Percentiles rank a stretch among this genome's conserved stretches.
These are phyloP conservation scores for Phocoena sinus DNA, from an alignment of 2,113 vertebrate genomes.

Conservation along the genomic window DNA sequence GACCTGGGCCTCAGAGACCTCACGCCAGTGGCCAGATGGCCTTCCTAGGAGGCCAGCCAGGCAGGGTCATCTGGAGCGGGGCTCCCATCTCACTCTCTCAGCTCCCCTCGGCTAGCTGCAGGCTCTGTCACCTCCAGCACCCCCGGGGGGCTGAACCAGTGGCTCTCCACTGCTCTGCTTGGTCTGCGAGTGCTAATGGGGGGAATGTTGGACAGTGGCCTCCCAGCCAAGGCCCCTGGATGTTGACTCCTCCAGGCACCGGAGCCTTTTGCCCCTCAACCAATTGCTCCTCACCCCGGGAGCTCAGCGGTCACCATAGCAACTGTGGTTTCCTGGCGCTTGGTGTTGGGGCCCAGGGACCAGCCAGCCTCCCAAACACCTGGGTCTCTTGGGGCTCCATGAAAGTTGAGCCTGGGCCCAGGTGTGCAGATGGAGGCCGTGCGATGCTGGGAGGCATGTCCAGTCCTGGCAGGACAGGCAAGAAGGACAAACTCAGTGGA, in stretches of 20 bases:
- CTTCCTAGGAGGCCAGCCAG: background rate
- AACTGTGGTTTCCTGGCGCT: background rate
- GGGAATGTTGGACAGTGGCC: background rate
- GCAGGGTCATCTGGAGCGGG: background rate
- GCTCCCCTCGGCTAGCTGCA: background rate
- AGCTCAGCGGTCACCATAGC: background rate
- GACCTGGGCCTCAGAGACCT: background rate
- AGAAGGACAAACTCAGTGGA: accelerated
- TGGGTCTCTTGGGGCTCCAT: background rate
- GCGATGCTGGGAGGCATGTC: background rate
- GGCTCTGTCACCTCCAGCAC: background rate
- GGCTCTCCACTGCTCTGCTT: background rate
- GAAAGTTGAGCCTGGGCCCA: conserved; percentile 29
- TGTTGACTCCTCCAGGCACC: background rate
- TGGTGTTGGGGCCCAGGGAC: background rate
- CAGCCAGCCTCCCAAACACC: background rate
- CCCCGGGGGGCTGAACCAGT: too few species aligned
- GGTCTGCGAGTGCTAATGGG: accelerated
- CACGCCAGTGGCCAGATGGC: background rate
- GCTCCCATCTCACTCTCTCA: background rate
- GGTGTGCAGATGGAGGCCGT: background rate
- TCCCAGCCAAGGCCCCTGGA: background rate
- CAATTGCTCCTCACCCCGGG: background rate
- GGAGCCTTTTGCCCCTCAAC: background rate
- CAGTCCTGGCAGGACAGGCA: background rate